phyloP scores from a whole-genome alignment of 2,888 invertebrate species.

The Rambutsinella grinnellia region DNA sequence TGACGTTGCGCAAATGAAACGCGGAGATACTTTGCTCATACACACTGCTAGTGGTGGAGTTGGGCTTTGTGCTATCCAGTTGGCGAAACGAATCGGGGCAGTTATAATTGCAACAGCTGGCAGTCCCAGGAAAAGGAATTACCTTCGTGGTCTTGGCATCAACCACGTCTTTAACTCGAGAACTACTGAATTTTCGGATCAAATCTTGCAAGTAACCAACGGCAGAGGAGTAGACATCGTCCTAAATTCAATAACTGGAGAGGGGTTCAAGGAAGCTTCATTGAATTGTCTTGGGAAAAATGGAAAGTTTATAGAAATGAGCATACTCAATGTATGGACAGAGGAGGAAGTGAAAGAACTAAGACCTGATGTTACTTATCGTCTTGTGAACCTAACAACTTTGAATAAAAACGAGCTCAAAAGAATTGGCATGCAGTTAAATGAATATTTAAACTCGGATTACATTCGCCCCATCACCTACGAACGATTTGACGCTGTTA shows the following conservation, averaged over 20 bases:
- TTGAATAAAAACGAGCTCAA: constrained; percentile 8
- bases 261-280: constrained; percentile 52
- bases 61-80: constrained; percentile 52
- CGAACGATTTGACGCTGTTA: constrained; percentile 37
- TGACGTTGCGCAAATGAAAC: constrained; percentile 15
- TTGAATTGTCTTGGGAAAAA: constrained; percentile 23
- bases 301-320: constrained; percentile 56
- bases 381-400: constrained; percentile 36
- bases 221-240: constrained; percentile 54
- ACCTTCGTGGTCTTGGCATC: constrained; percentile 39
- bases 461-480: constrained; percentile 41
- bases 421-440: constrained; percentile 8
- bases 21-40: constrained; percentile 32
- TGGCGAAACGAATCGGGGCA: constrained; percentile 36
- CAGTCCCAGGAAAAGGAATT: constrained; percentile 43
- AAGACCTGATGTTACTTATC: constrained; percentile 47
- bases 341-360: constrained; percentile 39
- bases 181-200: constrained; percentile 26
- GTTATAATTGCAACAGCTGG: constrained; percentile 53
- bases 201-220: constrained; percentile 30
- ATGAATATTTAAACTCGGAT: constrained; percentile 4
- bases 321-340: constrained; percentile 44
- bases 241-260: constrained; percentile 41
- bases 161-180: constrained; percentile 54
- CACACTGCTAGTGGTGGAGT: constrained; percentile 57